phyloP scores from a whole-genome alignment of 53 echinoderm and acorn worm genomes.

The Crossaster papposus region DNA sequence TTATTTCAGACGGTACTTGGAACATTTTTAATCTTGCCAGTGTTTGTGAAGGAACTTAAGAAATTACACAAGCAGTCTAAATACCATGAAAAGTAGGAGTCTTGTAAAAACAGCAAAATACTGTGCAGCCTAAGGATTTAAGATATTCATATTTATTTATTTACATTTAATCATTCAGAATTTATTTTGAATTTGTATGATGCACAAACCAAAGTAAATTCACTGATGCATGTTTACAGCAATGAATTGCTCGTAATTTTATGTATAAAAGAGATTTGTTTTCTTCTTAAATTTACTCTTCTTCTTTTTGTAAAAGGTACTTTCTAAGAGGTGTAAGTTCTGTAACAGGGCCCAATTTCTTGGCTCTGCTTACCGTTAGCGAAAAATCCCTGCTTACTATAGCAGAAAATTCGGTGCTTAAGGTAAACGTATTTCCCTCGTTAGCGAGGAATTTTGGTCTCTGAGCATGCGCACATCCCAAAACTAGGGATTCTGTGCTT shows the following conservation, averaged over 20 bases:
- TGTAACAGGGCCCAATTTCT: too few relatives aligned
- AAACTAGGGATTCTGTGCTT: too few relatives aligned
- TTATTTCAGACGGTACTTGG: constrained; percentile 49
- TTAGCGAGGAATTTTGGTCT: too few relatives aligned
- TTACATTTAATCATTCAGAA: background rate
- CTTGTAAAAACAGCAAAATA: background rate
- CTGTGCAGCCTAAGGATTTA: background rate
- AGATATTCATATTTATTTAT: background rate
- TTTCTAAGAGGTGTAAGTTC: too few relatives aligned
- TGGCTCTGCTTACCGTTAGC: too few relatives aligned
- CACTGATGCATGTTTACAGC: background rate
- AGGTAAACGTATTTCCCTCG: too few relatives aligned
- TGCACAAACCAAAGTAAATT: background rate
- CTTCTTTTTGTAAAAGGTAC: background rate
- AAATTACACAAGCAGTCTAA: constrained; percentile 31
- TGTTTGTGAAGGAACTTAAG: constrained; percentile 47
- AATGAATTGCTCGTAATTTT: background rate
- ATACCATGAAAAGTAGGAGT: constrained; percentile 22
- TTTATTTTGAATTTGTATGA: background rate
- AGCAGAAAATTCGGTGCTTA: too few relatives aligned
- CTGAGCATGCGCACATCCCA: too few relatives aligned
- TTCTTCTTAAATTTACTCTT: background rate
- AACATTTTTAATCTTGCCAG: constrained; percentile 48
- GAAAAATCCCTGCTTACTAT: too few relatives aligned
- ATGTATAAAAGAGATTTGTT: background rate